Evolutionary conservation across 2,113 vertebrate genomes (phyloP).

Genomic region (Petrocephalus zakoni): DNA sequence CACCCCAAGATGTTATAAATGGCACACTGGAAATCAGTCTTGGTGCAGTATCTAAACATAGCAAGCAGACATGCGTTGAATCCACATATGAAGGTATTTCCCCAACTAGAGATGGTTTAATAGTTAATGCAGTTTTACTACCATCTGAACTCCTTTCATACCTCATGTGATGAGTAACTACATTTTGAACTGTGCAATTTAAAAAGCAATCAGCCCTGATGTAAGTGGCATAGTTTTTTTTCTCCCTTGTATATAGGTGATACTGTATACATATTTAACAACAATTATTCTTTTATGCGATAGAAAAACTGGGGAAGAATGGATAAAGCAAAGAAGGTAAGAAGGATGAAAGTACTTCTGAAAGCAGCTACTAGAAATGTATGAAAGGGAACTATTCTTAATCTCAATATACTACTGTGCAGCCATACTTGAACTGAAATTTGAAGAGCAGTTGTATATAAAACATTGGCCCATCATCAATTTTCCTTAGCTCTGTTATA

Average conservation of each 20-base stretch:
- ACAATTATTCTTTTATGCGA: background rate
- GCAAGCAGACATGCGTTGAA: background rate
- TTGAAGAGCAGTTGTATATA: background rate
- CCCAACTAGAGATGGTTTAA: conserved; percentile 44
- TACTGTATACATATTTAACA: background rate
- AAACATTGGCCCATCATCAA: background rate
- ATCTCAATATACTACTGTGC: background rate
- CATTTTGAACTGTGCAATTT: background rate
- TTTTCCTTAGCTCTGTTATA: background rate
- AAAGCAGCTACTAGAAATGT: background rate
- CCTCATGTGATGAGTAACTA: conserved; percentile 17
- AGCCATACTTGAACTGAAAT: background rate
- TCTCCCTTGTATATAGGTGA: background rate
- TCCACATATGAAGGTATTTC: background rate
- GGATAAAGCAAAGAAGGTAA: background rate
- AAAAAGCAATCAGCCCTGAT: background rate
- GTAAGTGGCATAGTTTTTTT: background rate
- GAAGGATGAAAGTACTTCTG: background rate
- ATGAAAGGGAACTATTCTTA: background rate
- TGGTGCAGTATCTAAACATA: background rate
- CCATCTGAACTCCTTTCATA: background rate
- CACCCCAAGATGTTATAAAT: conserved; percentile 34
- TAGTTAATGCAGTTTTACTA: conserved; percentile 54
- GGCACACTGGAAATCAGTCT: conserved; percentile 37
- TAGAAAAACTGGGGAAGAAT: background rate